Base-by-base conservation (phyloP, 2,113 vertebrate genomes). In the Ptyas mucosa region DNA sequence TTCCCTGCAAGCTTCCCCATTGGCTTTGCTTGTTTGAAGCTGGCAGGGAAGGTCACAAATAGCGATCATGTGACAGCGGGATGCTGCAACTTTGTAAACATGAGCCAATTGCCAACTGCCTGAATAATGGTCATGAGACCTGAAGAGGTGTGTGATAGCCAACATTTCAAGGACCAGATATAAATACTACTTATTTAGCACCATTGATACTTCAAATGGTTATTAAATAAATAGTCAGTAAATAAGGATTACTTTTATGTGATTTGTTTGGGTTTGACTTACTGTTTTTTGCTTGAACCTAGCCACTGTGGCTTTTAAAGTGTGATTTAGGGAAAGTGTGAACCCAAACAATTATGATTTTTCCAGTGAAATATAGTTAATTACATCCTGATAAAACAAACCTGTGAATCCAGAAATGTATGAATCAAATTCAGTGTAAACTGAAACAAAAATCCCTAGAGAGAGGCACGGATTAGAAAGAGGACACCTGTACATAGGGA, bases 1-100 rank as follows among this genome's bases (percentile, higher is more conserved):
- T 75, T 75, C 14, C n/a, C 64, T 75, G 64, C 64, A 14, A 18
- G 64, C n/a, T 75, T 75, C 64, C n/a, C n/a, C 64, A 75, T 18
- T 75, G 15, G 18, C 6, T 75, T 75, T 75, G n/a, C 64, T 34
- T 75, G 14, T 75, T n/a, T 15, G 64, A 34, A 34, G 64, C 14
- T 34, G 64, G n/a, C 64, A 75, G 64, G 14, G 14, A 34, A 75
- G 2, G 5, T 34, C 2, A 1, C 14, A 75, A 18, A 75, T 75
- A 14, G 15, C 2, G 0, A 34, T 75, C 5, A 34, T 18, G 14
- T 75, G 64, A 75, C 2, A 0, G 14, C 2, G 14, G n/a, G 14
- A 34, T 34, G 6, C 14, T 75, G n/a, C 64, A 75, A 34, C n/a
- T n/a, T 75, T 18, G 12, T 69, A 69, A 69, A 29, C 1, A 12